phyloP scores from a whole-genome alignment of 2,888 invertebrate species.

The Limnephilus lunatus region DNA sequence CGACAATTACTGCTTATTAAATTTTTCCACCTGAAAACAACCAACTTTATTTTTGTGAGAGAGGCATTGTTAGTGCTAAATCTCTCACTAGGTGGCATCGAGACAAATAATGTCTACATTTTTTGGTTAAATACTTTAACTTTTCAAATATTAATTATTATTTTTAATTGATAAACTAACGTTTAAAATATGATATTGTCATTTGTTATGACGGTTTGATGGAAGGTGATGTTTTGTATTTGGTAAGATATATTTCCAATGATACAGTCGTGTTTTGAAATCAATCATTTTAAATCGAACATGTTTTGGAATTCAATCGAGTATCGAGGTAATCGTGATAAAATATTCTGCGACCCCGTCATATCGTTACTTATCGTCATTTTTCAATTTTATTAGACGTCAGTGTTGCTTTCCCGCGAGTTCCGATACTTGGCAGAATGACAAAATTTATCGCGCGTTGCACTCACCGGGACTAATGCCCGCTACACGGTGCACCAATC shows the following conservation, averaged over 20 bases:
- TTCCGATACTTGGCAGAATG: slow-evolving; percentile 8
- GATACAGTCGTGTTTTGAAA: neutral
- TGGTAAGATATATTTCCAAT: neutral
- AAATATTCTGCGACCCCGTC: neutral
- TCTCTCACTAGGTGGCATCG: too few relatives aligned
- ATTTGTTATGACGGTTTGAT: too few relatives aligned
- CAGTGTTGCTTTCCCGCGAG: neutral
- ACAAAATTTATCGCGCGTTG: slow-evolving; percentile 10
- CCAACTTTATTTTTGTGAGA: too few relatives aligned
- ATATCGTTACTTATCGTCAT: neutral
- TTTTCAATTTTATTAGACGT: slow-evolving; percentile 15
- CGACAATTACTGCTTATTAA: too few relatives aligned
- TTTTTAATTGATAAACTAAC: too few relatives aligned
- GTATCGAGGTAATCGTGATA: neutral
- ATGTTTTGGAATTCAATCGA: neutral
- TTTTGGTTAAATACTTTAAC: too few relatives aligned
- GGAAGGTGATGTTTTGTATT: neutral
- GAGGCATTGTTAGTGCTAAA: too few relatives aligned
- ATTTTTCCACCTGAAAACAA: too few relatives aligned
- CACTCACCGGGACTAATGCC: slow-evolving; percentile 5
- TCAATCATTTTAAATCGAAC: neutral
- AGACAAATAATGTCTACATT: too few relatives aligned
- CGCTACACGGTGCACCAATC: neutral
- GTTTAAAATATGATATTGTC: too few relatives aligned
- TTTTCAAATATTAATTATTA: too few relatives aligned